Conservation (phyloP, 2,888 invertebrate genomes). For the Limnephilus marmoratus region DNA sequence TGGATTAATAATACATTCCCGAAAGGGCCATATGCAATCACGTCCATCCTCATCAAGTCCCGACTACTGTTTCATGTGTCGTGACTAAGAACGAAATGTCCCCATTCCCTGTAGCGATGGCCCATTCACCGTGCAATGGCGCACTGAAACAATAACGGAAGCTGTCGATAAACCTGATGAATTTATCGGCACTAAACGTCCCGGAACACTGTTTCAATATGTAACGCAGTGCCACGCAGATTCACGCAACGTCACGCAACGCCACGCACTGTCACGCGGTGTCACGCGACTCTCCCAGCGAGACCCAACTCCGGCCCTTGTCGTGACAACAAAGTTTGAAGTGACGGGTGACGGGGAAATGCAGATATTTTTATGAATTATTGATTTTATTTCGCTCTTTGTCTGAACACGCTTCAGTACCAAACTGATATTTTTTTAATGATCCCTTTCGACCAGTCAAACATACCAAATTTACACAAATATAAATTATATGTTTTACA, state of each 20-base stretch:
- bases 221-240: conserved; percentile 40
- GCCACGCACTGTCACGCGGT: conserved; percentile 25
- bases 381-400: background rate
- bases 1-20: conserved; percentile 10
- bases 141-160: conserved; percentile 57
- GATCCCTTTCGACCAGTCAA: no score
- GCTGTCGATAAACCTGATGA: conserved; percentile 64
- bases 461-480: background rate
- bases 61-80: background rate
- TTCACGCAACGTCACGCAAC: background rate
- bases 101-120: conserved; percentile 18
- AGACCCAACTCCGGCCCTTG: background rate
- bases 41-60: background rate
- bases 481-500: no score
- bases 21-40: conserved; percentile 4
- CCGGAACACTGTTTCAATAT: conserved; percentile 46
- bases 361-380: background rate
- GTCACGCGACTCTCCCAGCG: conserved; percentile 33
- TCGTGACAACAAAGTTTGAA: background rate
- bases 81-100: conserved; percentile 8
- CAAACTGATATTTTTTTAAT: background rate
- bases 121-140: conserved; percentile 27
- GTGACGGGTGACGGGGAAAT: background rate
- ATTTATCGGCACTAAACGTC: conserved; percentile 59
- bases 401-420: background rate